These are phyloP conservation scores for Scolopax bukidnonensis DNA, from an alignment of 2,797 vertebrate species.

Conservation along the genomic window DNA sequence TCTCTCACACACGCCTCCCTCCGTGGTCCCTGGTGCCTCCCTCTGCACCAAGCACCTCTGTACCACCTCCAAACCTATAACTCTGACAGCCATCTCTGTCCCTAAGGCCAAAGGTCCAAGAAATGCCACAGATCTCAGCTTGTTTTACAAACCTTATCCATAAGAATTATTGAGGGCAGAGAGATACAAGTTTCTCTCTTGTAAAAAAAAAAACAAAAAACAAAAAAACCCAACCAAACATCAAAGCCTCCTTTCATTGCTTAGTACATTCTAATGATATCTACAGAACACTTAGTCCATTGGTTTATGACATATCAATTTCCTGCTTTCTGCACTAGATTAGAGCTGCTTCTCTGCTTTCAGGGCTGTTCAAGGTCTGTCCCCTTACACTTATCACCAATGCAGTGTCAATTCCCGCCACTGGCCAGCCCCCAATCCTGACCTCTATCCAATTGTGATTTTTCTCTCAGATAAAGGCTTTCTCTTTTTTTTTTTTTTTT, in stretches of 20 bases:
- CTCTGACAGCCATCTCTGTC: background rate
- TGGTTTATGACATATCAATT: background rate
- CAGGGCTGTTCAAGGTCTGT: background rate
- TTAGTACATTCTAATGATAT: background rate
- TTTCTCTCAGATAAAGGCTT: background rate
- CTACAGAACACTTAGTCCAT: background rate
- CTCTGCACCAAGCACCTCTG: background rate
- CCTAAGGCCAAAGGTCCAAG: background rate
- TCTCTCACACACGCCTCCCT: accelerated
- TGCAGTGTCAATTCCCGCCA: background rate
- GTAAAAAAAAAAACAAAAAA: background rate
- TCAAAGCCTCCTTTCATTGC: background rate
- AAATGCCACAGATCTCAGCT: background rate
- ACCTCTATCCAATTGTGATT: background rate
- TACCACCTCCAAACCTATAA: background rate
- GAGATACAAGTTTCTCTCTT: background rate
- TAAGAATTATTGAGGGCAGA: background rate
- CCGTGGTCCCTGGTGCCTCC: background rate
- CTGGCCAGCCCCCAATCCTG: background rate
- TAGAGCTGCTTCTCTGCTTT: background rate
- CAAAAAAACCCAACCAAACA: no score
- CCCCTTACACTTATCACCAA: background rate
- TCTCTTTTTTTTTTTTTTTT: background rate
- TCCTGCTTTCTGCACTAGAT: background rate
- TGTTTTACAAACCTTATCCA: background rate